phyloP scores from a whole-genome alignment of 2,888 invertebrate genomes.

The Dolichopus griseipennis region DNA sequence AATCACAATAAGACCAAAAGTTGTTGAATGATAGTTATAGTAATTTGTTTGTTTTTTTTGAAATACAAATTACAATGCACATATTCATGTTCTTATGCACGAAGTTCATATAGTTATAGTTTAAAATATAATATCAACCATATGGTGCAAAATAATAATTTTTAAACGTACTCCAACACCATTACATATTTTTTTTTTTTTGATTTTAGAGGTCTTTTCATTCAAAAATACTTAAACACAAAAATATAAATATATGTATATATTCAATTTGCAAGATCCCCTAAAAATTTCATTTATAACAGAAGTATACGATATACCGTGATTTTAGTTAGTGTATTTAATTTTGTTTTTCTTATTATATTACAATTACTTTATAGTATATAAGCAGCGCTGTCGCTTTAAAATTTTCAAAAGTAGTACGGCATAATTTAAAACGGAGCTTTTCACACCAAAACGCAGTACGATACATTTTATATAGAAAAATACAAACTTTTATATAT shows the following conservation, averaged over 20 bases:
- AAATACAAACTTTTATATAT: too few relatives aligned
- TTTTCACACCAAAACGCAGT: too few relatives aligned
- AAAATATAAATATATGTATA: not conserved
- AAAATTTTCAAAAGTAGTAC: too few relatives aligned
- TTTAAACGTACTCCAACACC: too few relatives aligned
- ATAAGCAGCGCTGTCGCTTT: too few relatives aligned
- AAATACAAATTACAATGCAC: not conserved
- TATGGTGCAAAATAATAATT: too few relatives aligned
- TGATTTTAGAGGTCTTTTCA: not conserved
- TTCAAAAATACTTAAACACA: not conserved
- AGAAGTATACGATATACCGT: not conserved
- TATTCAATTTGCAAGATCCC: not conserved
- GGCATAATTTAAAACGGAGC: too few relatives aligned
- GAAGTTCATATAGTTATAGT: not conserved
- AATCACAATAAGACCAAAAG: too few relatives aligned
- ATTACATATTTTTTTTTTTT: too few relatives aligned
- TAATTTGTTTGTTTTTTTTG: too few relatives aligned
- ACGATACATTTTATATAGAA: too few relatives aligned
- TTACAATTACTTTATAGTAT: too few relatives aligned
- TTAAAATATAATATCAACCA: not conserved
- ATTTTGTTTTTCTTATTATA: not conserved
- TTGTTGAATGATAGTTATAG: not conserved
- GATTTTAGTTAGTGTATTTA: not conserved
- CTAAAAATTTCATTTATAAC: not conserved
- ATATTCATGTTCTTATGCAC: not conserved